Evolutionary conservation across 2,113 vertebrate species (phyloP).

Genomic region (Menidia beryllina): DNA sequence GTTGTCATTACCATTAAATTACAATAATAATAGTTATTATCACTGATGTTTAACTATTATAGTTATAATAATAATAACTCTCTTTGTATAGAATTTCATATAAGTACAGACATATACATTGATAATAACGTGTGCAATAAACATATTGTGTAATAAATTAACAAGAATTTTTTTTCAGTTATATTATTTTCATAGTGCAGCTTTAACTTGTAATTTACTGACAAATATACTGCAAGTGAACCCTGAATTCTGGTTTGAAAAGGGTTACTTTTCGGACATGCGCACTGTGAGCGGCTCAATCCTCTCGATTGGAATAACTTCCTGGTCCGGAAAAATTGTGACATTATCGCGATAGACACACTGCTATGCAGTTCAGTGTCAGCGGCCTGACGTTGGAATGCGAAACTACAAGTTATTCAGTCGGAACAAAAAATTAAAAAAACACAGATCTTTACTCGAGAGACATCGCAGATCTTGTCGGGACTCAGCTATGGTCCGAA

Average conservation of each 20-base stretch:
- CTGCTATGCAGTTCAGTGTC: constrained; percentile 44
- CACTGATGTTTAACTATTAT: too few relatives aligned
- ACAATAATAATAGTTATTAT: neutral
- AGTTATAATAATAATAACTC: too few relatives aligned
- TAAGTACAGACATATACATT: too few relatives aligned
- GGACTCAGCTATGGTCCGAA: constrained; percentile 33
- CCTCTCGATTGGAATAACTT: constrained; percentile 53
- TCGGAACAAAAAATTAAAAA: constrained; percentile 28
- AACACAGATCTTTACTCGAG: neutral
- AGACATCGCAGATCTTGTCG: neutral
- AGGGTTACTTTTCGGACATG: constrained; percentile 22
- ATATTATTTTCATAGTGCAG: neutral
- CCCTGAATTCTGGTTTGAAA: neutral
- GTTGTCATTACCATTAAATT: neutral
- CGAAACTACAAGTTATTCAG: constrained; percentile 68
- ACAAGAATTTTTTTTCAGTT: too few relatives aligned
- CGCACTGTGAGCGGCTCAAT: constrained; percentile 36
- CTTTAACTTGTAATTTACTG: neutral
- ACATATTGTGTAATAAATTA: too few relatives aligned
- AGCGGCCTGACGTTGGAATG: constrained; percentile 71
- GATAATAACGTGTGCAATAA: too few relatives aligned
- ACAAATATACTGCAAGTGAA: neutral
- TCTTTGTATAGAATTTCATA: too few relatives aligned
- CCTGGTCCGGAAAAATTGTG: constrained; percentile 61
- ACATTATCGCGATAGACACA: constrained; percentile 69